Evolutionary conservation across 92 coral and sea anemone species (phyloP), one percentile per base, ranked within the genome.

Genomic region (Parazoanthus darwini): DNA sequence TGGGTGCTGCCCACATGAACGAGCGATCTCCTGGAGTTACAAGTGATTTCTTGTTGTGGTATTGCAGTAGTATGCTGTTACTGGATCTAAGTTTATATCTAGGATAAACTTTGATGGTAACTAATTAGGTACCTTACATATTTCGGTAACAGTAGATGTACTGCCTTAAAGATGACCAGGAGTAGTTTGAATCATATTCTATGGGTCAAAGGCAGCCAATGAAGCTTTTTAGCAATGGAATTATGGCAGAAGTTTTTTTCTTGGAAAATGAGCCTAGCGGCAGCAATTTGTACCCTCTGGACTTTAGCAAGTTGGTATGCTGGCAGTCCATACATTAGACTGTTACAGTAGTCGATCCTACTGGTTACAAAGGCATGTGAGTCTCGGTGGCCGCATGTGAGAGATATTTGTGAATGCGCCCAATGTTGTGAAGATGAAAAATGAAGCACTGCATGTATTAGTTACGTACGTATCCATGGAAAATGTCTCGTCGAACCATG

Each of bases 381-480:
- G 83, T 74, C 59, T 59, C 67, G 66, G 81, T 44, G 58, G 82
- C 44, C 5, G 76, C 89, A 46, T 50, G 67, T 72, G 85, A 42
- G 56, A 86, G 85, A 86, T 86, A 86, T 86, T 86, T 77, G 33
- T 73, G 78, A 38, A 87, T 87, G 59, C 90, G 78, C 79, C 90
- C 78, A 56, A 87, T 87, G 83, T 87, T 54, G 83, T 87, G 90
- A 48, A 87, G 42, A 58, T 78, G 71, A 51, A 74, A 59, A 78
- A 87, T 44, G 90, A 82, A 51, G 73, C 67, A 38, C 70, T 77
- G 81, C 86, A 87, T 74, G 90, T 38, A 38, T 87, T 77, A 85
- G 80, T 86, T n/a, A 74, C 65, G 63, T 86, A 85, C 50, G 78
- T 71, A 36, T 48, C 76, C 89, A 86, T 68, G 78, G 80, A 68